Evolutionary conservation across 2,113 vertebrate genomes (phyloP), one percentile per base, ranked within the genome.

Genomic region (Tiliqua scincoides): DNA sequence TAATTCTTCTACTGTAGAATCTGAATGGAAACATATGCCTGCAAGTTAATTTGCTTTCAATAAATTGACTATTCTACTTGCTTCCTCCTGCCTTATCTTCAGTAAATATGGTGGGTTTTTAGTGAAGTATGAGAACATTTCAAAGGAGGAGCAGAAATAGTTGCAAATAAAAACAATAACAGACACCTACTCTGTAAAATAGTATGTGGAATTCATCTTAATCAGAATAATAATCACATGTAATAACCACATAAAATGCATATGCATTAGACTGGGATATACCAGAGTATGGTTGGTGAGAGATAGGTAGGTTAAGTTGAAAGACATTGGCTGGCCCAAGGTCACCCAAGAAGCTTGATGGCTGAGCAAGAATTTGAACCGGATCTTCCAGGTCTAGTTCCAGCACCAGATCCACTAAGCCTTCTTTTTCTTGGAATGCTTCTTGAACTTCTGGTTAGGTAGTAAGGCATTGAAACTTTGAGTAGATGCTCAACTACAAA

Each of bases 1-100:
- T 52, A 37, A 14, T 54, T 30, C 21, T 43, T 30, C 61, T 63
- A n/a, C 61, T 12, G 20, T 63, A 52, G 37, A 27, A 27, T 57
- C 90, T 74, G 75, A 2, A 14, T 57, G 70, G 48, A 2, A 78
- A 83, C 12, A 17, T 11, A 43, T 61, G 37, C 25, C 35, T 75
- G 18, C 61, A 91, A 91, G 63, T 86, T 86, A 25, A 6, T 89
- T 68, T 90, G 85, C 75, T 88, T 87, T 89, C 85, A 87, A 88
- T 63, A 40, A 75, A 73, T 90, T 32, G 8, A 83, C 0, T 0
- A 32, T 71, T n/a, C 79, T 84, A 8, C 65, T 80, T 73, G 84
- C 25, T 3, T 43, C 82, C n/a, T 75, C 76, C 6, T 20, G 63
- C 17, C 17, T 54, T 89, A 12, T 85, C 82, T 85, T 82, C 11